phyloP scores from a whole-genome alignment of 2,888 invertebrate genomes.

The Lasioglossum zephyrum region DNA sequence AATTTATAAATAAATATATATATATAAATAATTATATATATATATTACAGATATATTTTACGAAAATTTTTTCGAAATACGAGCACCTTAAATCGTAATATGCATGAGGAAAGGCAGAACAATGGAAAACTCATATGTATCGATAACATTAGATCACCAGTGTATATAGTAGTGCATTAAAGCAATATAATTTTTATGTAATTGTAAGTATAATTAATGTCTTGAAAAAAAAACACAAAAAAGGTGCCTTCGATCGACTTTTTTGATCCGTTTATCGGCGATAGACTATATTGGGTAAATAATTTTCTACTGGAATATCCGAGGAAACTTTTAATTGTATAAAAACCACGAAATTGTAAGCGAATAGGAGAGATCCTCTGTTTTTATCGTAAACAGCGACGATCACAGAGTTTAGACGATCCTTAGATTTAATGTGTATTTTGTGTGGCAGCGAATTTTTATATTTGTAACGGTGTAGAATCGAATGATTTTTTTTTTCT shows the following conservation, averaged over 20 bases:
- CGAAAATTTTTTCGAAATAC: constrained; percentile 69
- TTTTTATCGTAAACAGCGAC: background rate
- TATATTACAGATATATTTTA: constrained; percentile 74
- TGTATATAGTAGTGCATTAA: constrained; percentile 83
- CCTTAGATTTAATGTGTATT: constrained; percentile 22
- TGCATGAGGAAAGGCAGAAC: constrained; percentile 53
- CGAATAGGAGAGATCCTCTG: background rate
- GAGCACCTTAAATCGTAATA: constrained; percentile 69
- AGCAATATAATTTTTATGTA: constrained; percentile 80
- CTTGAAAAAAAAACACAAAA: constrained; percentile 58
- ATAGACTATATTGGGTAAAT: constrained; percentile 34
- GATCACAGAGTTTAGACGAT: constrained; percentile 15
- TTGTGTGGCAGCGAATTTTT: constrained; percentile 36
- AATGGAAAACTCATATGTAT: constrained; percentile 68
- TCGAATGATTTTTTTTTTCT: constrained; percentile 11
- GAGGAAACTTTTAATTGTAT: constrained; percentile 14
- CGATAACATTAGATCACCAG: constrained; percentile 70
- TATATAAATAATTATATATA: constrained; percentile 32
- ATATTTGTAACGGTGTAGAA: constrained; percentile 20
- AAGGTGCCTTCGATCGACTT: constrained; percentile 80
- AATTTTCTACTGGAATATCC: constrained; percentile 20
- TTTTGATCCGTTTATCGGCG: constrained; percentile 59
- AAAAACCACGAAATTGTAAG: constrained; percentile 25
- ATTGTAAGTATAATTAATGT: constrained; percentile 79
- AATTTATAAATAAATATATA: constrained; percentile 21